These are phyloP conservation scores for Amblyopsis rosae DNA, from an alignment of 2,113 vertebrate genomes.

Conservation along the genomic window DNA sequence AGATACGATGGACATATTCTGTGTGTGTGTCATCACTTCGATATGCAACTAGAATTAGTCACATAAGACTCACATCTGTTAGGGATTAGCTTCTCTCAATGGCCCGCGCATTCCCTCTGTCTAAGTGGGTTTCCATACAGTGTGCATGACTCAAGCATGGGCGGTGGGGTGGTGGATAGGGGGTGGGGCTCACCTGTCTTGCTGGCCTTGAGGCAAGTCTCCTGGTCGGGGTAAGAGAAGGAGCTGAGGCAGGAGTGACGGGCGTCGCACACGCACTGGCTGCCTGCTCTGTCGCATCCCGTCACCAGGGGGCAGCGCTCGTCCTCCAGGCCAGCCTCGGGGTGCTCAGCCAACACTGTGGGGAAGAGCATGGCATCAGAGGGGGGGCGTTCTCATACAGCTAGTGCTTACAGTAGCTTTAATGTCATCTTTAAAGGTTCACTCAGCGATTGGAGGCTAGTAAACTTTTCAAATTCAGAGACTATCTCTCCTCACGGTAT, in stretches of 20 bases:
- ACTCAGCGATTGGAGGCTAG: too few relatives aligned
- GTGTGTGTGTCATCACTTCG: constrained; percentile 63
- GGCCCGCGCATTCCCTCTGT: constrained; percentile 38
- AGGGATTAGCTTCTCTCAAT: constrained; percentile 59
- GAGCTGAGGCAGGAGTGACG: constrained; percentile 71
- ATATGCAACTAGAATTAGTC: constrained; percentile 61
- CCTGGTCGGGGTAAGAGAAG: constrained; percentile 71
- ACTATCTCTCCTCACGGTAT: too few relatives aligned
- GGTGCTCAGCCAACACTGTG: constrained; percentile 60
- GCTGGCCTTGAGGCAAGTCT: constrained; percentile 65
- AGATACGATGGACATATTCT: constrained; percentile 34
- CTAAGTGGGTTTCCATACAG: constrained; percentile 1
- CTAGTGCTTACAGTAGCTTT: too few relatives aligned
- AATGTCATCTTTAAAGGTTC: too few relatives aligned
- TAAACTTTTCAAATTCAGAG: too few relatives aligned
- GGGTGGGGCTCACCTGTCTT: constrained; percentile 65
- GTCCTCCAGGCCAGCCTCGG: constrained; percentile 71
- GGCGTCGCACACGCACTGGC: constrained; percentile 73
- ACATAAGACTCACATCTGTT: constrained; percentile 66
- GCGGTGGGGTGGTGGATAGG: constrained; percentile 5
- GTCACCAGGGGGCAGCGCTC: constrained; percentile 73
- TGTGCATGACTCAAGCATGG: background rate
- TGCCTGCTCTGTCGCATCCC: constrained; percentile 71
- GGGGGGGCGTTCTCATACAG: too few relatives aligned
- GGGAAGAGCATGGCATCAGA: background rate